These are phyloP conservation scores for Melanostigma gelatinosum DNA, from an alignment of 2,113 vertebrate species.

Conservation along the genomic window DNA sequence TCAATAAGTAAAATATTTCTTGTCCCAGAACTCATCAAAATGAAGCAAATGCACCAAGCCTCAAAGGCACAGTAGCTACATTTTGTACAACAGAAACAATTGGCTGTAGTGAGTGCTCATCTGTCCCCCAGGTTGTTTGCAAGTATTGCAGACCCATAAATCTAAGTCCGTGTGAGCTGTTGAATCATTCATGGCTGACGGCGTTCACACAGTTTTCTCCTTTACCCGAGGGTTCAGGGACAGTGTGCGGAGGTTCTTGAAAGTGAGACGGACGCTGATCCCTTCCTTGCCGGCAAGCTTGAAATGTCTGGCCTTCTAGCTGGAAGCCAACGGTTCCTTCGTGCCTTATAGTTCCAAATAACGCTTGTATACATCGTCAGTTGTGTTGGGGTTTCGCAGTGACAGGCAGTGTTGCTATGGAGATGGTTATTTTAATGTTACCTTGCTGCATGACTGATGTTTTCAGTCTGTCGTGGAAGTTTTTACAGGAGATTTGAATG, in stretches of 20 bases:
- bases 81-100: background rate
- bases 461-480: conserved; percentile 8
- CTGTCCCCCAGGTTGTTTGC: conserved; percentile 41
- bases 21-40: conserved; percentile 21
- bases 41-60: background rate
- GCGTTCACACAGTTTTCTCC: conserved; percentile 44
- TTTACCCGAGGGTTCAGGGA: conserved; percentile 54
- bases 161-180: conserved; percentile 51
- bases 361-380: no score
- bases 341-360: no score
- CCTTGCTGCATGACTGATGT: background rate
- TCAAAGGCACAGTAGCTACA: conserved; percentile 9
- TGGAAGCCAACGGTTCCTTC: background rate
- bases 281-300: conserved; percentile 4
- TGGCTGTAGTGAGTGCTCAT: conserved; percentile 17
- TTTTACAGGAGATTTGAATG: conserved; percentile 31
- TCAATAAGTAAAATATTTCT: conserved; percentile 6
- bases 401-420: no score
- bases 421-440: no score
- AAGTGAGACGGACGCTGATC: conserved; percentile 28
- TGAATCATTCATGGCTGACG: conserved; percentile 67
- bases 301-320: conserved; percentile 27
- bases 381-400: no score
- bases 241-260: conserved; percentile 14
- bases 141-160: conserved; percentile 48